phyloP scores from a whole-genome alignment of 2,113 vertebrate genomes.

The Craseonycteris thonglongyai region DNA sequence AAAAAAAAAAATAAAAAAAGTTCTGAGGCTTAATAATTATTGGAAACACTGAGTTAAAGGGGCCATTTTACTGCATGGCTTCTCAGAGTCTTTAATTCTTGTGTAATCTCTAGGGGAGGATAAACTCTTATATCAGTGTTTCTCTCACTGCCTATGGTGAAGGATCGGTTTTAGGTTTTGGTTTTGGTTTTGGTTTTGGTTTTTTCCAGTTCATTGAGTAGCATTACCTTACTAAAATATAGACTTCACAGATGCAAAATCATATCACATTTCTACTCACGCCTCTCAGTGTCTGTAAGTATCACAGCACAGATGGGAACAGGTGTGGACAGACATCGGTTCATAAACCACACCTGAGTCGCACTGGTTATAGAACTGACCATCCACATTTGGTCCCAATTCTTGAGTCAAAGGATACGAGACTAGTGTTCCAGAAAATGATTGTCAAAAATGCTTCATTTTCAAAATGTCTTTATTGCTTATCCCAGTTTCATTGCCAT shows the following conservation, averaged over 20 bases:
- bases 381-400: background rate
- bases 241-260: background rate
- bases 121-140: background rate
- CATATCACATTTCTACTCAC: background rate
- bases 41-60: background rate
- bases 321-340: fast-evolving
- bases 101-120: background rate
- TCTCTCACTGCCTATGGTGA: background rate
- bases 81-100: background rate
- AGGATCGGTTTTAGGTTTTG: background rate
- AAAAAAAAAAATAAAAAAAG: background rate
- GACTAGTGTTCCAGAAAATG: background rate
- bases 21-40: background rate
- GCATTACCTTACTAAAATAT: background rate
- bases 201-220: background rate
- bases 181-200: too few relatives aligned
- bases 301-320: background rate
- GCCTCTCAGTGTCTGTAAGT: background rate
- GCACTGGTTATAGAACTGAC: background rate
- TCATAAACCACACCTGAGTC: background rate
- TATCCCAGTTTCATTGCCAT: background rate
- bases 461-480: constrained; percentile 17
- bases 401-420: background rate
- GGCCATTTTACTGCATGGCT: background rate
- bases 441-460: background rate